Conservation (phyloP, 2,888 invertebrate species). For the Cistogaster globosa region DNA sequence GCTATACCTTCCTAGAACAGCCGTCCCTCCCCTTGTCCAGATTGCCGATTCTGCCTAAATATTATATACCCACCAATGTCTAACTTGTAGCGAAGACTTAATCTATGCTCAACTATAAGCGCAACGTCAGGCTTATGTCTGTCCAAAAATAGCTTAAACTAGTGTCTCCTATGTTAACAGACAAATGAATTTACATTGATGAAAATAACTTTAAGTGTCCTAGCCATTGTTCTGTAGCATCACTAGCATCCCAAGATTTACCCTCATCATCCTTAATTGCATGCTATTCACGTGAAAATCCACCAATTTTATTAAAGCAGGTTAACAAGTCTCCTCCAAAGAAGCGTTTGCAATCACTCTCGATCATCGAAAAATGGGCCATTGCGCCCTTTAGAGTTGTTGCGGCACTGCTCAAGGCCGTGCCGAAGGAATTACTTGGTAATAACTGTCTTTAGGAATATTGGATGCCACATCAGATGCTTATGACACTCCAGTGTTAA, state of each 20-base stretch:
- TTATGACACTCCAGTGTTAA: neutral
- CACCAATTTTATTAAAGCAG: neutral
- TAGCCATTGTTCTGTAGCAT: constrained; percentile 5
- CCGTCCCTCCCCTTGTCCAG: neutral
- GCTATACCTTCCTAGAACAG: no score
- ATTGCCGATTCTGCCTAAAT: neutral
- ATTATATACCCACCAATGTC: neutral
- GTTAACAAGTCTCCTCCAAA: neutral
- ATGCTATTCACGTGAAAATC: neutral
- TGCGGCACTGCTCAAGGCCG: no score
- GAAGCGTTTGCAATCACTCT: neutral
- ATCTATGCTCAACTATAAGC: neutral
- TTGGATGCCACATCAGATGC: neutral
- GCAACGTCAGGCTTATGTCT: neutral
- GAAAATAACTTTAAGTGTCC: constrained; percentile 23
- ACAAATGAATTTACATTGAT: constrained; percentile 28
- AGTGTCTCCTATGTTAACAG: constrained; percentile 25
- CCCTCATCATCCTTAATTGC: constrained; percentile 6
- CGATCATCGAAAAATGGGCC: no score
- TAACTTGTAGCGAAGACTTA: neutral
- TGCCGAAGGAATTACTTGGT: neutral
- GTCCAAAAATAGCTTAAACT: neutral
- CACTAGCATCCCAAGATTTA: constrained; percentile 22
- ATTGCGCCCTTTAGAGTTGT: no score
- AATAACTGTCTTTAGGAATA: no score